These are phyloP conservation scores for Thryonomys swinderianus DNA, from an alignment of 2,113 vertebrate genomes.

Conservation along the genomic window DNA sequence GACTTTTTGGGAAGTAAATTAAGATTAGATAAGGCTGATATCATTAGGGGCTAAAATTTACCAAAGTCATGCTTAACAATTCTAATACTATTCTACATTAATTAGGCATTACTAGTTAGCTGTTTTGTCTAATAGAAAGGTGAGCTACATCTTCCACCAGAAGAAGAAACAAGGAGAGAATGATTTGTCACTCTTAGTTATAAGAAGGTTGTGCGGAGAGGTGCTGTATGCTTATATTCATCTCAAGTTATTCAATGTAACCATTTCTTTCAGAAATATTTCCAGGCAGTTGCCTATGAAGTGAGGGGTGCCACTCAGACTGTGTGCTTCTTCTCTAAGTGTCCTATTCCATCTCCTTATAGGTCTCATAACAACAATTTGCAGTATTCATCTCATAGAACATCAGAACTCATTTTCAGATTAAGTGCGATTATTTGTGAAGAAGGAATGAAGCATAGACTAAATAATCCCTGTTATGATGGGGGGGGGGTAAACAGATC, in stretches of 20 bases:
- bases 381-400: background rate
- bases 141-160: background rate
- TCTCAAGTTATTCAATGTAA: slow-evolving; percentile 49
- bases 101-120: background rate
- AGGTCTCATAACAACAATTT: slow-evolving; percentile 36
- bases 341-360: background rate
- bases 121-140: background rate
- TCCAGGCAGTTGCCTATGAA: background rate
- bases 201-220: background rate
- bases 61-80: background rate
- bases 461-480: background rate
- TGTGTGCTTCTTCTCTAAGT: slow-evolving; percentile 11
- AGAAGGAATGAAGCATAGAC: background rate
- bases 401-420: slow-evolving; percentile 52
- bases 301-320: background rate
- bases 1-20: too few species aligned
- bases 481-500: background rate
- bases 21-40: background rate
- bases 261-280: slow-evolving; percentile 40
- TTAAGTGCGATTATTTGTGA: slow-evolving; percentile 51
- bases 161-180: background rate
- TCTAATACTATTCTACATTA: background rate
- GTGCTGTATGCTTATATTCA: background rate
- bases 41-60: background rate
- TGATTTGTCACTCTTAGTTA: background rate